Percentiles rank a stretch among this genome's conserved stretches.
Evolutionary conservation across 2,888 invertebrate genomes (phyloP).

Genomic region (Coelopa pilipes): DNA sequence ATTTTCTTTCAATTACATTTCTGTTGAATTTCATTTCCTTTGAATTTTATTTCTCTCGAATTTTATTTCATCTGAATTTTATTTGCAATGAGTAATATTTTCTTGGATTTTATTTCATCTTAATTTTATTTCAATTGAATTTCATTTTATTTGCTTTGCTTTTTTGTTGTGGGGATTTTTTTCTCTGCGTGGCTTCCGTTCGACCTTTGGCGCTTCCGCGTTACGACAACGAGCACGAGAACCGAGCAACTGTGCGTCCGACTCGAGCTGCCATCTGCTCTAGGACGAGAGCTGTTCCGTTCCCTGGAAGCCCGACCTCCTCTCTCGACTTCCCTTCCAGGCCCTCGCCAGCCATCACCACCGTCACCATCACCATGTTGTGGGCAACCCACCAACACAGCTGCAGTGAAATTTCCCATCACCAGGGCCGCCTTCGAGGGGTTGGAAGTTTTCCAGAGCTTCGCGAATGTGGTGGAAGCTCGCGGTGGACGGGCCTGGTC

Average conservation of each 20-base stretch:
- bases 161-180: neutral
- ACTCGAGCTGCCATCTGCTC: conserved; percentile 16
- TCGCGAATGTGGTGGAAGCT: too few relatives aligned
- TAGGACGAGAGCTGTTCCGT: conserved; percentile 19
- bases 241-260: conserved; percentile 33
- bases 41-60: neutral
- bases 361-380: too few relatives aligned
- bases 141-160: too few relatives aligned
- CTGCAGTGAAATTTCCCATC: too few relatives aligned
- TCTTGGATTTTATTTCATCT: neutral
- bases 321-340: neutral
- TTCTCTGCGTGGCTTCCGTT: conserved; percentile 7
- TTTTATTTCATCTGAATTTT: neutral
- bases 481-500: too few relatives aligned
- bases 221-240: conserved; percentile 33
- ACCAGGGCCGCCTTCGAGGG: too few relatives aligned
- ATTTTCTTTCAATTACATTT: neutral
- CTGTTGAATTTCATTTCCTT: neutral
- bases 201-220: neutral
- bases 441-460: too few relatives aligned
- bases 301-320: neutral
- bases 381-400: too few relatives aligned
- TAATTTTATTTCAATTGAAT: too few relatives aligned
- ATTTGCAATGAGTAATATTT: neutral
- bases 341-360: too few relatives aligned